Base-by-base conservation (phyloP, 1,140 invertebrate species). In the Tetragonula clypearis region DNA sequence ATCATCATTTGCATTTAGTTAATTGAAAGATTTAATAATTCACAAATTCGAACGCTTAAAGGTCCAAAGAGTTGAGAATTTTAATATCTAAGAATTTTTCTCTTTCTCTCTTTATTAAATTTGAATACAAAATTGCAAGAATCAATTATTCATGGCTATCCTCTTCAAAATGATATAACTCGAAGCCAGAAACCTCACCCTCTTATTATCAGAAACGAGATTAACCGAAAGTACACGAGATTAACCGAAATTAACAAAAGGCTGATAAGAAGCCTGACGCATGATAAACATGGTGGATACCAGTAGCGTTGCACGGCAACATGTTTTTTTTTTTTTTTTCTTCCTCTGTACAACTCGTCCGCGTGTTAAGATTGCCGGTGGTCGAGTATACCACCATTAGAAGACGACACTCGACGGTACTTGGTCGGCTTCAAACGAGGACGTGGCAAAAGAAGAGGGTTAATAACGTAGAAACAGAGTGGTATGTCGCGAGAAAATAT, bases 361-460 rank as follows among this genome's bases (percentile, higher is more conserved):
- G 19, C 23, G 35, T 69, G 62, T 77, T 83, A 78, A 77, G 62
- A 69, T 83, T 62, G 82, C 30, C 55, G 65, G 75, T 60, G 30
- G 30, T 69, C 77, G 41, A 79, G 82, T 79, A 68, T 56, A 62
- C 82, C 41, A 58, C 76, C 82, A 78, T 84, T 84, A 84, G 68
- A 79, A 79, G 82, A 73, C 82, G 49, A 49, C 58, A 84, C 82
- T 84, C 77, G 77, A 79, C 76, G 49, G 58, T 84, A 79, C 82
- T 84, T 73, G 82, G 56, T 79, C 77, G 82, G 82, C 82, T 84
- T 84, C 82, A 49, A 79, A 72, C 77, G 77, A 84, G 77, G 68
- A 84, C 82, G 82, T 71, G 76, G 58, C 68, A 35, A 69, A 83
- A 69, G 73, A 84, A 79, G 68, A 84, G 82, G 82, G 82, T 79